These are phyloP conservation scores for Calidris pygmaea DNA, from an alignment of 2,113 vertebrate species.

Conservation along the genomic window DNA sequence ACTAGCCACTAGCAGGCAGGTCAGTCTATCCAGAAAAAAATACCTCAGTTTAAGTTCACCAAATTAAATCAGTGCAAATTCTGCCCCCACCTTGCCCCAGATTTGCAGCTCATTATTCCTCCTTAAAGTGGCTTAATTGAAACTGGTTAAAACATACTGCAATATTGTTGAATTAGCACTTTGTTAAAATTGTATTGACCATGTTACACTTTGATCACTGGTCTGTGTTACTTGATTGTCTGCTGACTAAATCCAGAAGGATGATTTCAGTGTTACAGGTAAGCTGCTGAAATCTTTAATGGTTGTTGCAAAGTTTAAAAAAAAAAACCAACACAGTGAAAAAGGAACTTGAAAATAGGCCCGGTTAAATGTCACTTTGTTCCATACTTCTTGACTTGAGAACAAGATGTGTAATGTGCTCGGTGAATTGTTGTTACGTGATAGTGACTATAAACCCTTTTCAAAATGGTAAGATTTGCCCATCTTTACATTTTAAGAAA, in stretches of 20 bases:
- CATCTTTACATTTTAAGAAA: not conserved
- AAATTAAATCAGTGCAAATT: not conserved
- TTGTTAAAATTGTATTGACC: not conserved
- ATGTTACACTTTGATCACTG: not conserved
- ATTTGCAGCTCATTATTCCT: not conserved
- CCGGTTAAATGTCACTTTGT: not conserved
- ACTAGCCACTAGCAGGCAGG: too few relatives aligned
- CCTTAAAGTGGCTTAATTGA: not conserved
- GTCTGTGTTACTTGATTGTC: not conserved
- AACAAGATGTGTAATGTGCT: not conserved
- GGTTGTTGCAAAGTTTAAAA: not conserved
- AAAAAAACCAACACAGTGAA: not conserved
- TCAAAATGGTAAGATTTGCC: not conserved
- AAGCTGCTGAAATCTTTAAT: not conserved
- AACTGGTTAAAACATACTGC: not conserved
- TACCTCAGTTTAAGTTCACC: not conserved
- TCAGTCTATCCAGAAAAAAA: not conserved
- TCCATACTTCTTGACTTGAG: not conserved
- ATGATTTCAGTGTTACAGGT: not conserved
- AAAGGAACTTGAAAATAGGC: not conserved
- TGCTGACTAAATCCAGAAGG: not conserved
- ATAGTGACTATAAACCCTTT: not conserved
- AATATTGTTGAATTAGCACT: not conserved
- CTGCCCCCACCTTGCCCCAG: rapidly evolving
- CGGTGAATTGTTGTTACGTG: not conserved